Evolutionary conservation across 2,113 vertebrate species (phyloP).

Genomic region (Tetrax tetrax): DNA sequence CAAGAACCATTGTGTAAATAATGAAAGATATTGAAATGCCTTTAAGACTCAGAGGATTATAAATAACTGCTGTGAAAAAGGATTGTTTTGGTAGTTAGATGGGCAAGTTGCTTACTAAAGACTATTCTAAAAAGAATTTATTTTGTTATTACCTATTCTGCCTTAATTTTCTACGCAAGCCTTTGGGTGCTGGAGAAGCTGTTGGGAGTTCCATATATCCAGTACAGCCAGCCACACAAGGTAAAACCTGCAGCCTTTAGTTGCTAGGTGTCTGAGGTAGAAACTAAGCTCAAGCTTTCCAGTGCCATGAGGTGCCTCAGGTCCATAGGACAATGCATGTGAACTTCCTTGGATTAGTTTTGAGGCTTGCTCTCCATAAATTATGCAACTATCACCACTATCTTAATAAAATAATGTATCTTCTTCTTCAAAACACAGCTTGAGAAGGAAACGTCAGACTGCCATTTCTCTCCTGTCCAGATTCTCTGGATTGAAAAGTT

Average conservation of each 20-base stretch:
- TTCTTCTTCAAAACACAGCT: neutral
- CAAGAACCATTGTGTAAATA: neutral
- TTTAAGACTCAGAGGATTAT: neutral
- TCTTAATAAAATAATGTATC: neutral
- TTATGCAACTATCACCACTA: neutral
- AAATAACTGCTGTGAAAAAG: neutral
- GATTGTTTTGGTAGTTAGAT: neutral
- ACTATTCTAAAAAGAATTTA: neutral
- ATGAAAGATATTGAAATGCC: neutral
- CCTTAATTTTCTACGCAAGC: neutral
- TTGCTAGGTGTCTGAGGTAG: neutral
- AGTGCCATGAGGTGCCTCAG: neutral
- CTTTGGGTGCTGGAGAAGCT: neutral
- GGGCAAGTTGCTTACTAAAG: neutral
- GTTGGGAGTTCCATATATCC: neutral
- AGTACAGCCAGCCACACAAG: neutral
- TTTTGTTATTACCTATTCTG: neutral
- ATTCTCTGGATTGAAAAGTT: neutral
- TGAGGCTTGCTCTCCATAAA: neutral
- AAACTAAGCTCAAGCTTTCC: neutral
- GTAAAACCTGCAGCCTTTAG: neutral
- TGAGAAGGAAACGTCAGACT: neutral
- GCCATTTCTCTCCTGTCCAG: neutral
- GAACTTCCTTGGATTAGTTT: neutral
- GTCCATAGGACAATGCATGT: neutral